Conservation (phyloP, 53 echinoderm and acorn worm species). For the Temnopleurus reevesii region DNA sequence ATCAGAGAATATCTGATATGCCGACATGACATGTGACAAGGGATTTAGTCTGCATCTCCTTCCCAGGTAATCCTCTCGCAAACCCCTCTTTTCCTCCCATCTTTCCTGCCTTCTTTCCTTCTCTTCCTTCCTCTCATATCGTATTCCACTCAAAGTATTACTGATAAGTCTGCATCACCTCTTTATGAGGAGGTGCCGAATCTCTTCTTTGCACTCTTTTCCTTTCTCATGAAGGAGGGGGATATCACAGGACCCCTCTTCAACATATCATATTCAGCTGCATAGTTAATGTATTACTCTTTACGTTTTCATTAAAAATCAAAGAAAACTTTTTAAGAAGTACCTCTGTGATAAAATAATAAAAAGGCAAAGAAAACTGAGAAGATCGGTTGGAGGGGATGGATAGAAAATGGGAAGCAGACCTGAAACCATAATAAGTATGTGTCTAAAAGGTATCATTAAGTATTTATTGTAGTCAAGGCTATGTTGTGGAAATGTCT, state of each 20-base stretch:
- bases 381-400: no score
- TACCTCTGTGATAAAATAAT: no score
- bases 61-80: conserved; percentile 11
- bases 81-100: conserved; percentile 29
- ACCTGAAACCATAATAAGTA: neutral
- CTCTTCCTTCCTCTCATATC: conserved; percentile 51
- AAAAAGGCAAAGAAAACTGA: no score
- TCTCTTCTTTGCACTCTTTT: neutral
- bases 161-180: neutral
- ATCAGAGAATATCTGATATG: neutral
- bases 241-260: no score
- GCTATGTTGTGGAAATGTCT: neutral
- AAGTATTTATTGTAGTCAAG: neutral
- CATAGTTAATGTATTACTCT: no score
- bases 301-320: no score
- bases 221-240: no score
- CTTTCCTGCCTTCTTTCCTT: conserved; percentile 20
- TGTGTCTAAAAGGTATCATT: neutral
- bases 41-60: neutral
- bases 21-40: conserved; percentile 4
- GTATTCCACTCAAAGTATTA: conserved; percentile 7
- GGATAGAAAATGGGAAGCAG: neutral
- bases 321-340: no score
- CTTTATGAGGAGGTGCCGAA: neutral
- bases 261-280: no score